Conservation (phyloP, 2,113 vertebrate species). For the Cavia porcellus region DNA sequence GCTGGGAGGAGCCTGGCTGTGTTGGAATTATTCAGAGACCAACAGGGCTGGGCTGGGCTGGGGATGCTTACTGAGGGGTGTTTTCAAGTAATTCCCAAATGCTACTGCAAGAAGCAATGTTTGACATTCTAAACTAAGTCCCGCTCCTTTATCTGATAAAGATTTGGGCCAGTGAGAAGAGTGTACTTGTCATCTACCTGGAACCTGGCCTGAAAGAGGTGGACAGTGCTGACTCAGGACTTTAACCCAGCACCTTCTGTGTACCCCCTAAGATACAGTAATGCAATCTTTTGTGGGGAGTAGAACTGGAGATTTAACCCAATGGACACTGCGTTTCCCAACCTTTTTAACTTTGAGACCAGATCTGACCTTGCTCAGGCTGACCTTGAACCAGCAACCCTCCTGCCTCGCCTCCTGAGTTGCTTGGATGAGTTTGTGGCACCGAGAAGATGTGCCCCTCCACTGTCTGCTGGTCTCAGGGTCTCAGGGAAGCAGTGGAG, state of each 20-base stretch:
- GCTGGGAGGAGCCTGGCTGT: not conserved
- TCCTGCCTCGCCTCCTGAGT: not conserved
- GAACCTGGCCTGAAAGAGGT: not conserved
- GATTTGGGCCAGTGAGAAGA: not conserved
- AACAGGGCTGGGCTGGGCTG: not conserved
- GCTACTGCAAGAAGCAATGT: not conserved
- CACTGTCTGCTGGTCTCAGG: not conserved
- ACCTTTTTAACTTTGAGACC: not conserved
- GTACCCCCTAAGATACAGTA: too few species aligned
- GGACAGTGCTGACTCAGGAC: accelerated
- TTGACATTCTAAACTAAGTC: not conserved
- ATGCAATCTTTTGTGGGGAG: not conserved
- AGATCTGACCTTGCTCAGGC: not conserved
- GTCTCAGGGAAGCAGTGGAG: not conserved
- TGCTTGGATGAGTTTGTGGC: not conserved
- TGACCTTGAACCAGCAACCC: not conserved
- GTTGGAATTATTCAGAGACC: not conserved
- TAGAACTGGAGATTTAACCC: not conserved
- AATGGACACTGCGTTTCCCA: not conserved
- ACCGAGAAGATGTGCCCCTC: not conserved
- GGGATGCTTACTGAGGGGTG: too few species aligned
- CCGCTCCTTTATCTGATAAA: not conserved
- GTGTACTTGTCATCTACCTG: too few species aligned
- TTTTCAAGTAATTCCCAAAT: not conserved
- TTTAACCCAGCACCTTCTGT: accelerated